These are phyloP conservation scores for Dryocosmus kuriphilus DNA, from an alignment of 2,888 invertebrate species.

Conservation along the genomic window DNA sequence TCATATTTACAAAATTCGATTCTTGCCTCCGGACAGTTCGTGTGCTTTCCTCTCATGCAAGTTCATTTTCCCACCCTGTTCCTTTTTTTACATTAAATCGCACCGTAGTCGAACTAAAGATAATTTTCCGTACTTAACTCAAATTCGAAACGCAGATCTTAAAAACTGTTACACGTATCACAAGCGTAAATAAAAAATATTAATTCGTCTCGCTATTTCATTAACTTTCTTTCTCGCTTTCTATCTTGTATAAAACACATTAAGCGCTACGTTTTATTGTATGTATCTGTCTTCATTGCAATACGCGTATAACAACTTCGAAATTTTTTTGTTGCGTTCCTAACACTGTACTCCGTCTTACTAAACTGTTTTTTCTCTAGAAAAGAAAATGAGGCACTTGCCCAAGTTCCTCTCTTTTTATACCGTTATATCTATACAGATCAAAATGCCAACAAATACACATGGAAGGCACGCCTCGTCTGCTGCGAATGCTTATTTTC, in stretches of 20 bases:
- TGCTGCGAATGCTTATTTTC: conserved; percentile 73
- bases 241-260: conserved; percentile 50
- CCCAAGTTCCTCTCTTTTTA: conserved; percentile 64
- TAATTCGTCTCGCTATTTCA: conserved; percentile 45
- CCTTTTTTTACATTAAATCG: background rate
- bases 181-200: conserved; percentile 57
- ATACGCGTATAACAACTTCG: conserved; percentile 67
- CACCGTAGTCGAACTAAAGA: conserved; percentile 12
- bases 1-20: conserved; percentile 61
- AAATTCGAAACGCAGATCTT: conserved; percentile 2
- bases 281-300: conserved; percentile 51
- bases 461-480: conserved; percentile 77
- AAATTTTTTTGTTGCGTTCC: conserved; percentile 62
- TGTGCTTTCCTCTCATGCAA: conserved; percentile 59
- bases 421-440: conserved; percentile 65
- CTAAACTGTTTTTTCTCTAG: conserved; percentile 55
- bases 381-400: conserved; percentile 74
- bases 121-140: conserved; percentile 1
- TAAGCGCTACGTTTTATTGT: conserved; percentile 39
- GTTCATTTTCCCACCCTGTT: conserved; percentile 31
- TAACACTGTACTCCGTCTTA: conserved; percentile 51
- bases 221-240: conserved; percentile 35
- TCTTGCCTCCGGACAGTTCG: conserved; percentile 57
- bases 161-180: conserved; percentile 46
- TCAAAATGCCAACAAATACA: conserved; percentile 76